Evolutionary conservation across 1,140 invertebrate genomes (phyloP), one percentile per base, ranked within the genome.

Genomic region (Cheumatopsyche charites): DNA sequence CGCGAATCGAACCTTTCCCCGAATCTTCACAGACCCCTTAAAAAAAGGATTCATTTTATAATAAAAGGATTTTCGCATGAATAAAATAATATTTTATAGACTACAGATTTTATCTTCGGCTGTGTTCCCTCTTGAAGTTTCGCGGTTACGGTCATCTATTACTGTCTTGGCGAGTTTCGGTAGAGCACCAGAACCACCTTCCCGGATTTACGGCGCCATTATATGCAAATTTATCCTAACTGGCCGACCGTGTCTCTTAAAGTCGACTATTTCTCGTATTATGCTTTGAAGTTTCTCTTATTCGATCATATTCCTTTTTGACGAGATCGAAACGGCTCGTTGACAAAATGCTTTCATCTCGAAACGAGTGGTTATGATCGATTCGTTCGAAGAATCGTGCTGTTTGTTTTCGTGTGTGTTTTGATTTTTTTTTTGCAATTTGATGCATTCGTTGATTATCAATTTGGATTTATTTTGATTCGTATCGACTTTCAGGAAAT

Each of bases 201-300:
- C 52, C 7, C 45, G 25, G 23, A 71, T 71, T 71, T 63, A 71
- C 36, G 43, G 12, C 61, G 11, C 62, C 58, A 71, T 71, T 71
- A 58, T 71, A 71, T 71, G 69, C 69, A 71, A 71, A 71, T 71
- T 19, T 49, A 36, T 62, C 69, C 58, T 17, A 21, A 4, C 19
- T 58, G 19, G 47, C 41, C 21, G 65, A 55, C 6, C 66, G 66
- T 55, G 21, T 55, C 66, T 41, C 21, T 25, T 5, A n/a, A 42
- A 58, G 55, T 25, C 47, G 13, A 52, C 47, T 9, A 17, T 12
- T 4, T 21, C 42, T 63, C 29, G 15, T 36, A 12, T 63, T 3
- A 13, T 26, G 62, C 3, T 3, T 36, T 36, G 29, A 36, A 29
- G 36, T 68, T 68, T 52, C 45, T 55, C 47, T 55, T 23, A n/a